Conservation (phyloP, 1,140 invertebrate species). For the Drosophila bocki region DNA sequence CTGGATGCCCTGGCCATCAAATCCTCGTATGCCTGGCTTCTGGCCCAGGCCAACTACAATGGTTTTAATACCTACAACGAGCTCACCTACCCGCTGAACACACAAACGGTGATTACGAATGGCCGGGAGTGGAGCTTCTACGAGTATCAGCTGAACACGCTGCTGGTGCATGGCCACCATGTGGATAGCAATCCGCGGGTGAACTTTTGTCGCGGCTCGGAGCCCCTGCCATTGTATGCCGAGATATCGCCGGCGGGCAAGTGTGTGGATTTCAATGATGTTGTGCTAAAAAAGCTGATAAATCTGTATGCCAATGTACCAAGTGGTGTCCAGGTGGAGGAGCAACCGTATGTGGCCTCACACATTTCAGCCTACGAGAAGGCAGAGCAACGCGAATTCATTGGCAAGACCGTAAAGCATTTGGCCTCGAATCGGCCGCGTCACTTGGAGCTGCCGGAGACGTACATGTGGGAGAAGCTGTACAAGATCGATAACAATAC, state of each 20-base stretch:
- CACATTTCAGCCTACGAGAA: constrained; percentile 89
- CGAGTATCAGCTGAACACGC: constrained; percentile 95
- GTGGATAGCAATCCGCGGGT: constrained; percentile 88
- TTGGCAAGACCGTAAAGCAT: constrained; percentile 89
- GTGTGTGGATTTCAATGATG: constrained; percentile 92
- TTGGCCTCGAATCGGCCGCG: constrained; percentile 88
- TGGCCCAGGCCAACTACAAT: constrained; percentile 92
- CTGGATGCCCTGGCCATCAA: constrained; percentile 90
- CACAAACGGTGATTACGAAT: constrained; percentile 94
- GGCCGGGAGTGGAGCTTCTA: constrained; percentile 93
- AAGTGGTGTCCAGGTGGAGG: constrained; percentile 84
- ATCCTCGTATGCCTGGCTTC: constrained; percentile 91
- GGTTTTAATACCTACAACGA: constrained; percentile 96
- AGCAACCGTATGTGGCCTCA: constrained; percentile 90
- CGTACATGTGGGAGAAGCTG: constrained; percentile 91
- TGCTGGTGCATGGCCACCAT: constrained; percentile 88
- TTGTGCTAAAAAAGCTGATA: constrained; percentile 90
- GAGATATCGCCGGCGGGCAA: constrained; percentile 88
- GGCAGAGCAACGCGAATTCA: constrained; percentile 88
- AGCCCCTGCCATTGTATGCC: constrained; percentile 91
- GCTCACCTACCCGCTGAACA: constrained; percentile 94
- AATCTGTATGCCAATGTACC: constrained; percentile 92
- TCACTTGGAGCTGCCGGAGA: constrained; percentile 88
- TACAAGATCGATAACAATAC: constrained; percentile 90
- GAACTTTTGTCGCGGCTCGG: constrained; percentile 93